Base-by-base conservation (phyloP, 2,113 vertebrate genomes). In the Perca schrenkii region DNA sequence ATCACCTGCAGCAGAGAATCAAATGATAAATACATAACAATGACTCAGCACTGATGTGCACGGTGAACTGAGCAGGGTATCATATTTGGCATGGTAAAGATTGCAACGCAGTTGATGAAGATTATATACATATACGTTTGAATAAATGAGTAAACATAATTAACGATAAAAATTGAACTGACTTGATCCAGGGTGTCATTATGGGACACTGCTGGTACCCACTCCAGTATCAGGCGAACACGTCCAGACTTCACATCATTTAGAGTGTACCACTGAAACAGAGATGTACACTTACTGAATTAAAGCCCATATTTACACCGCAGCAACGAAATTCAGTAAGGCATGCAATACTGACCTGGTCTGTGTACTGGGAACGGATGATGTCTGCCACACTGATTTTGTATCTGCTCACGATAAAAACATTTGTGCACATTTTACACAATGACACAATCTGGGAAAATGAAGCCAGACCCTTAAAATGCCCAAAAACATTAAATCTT, bases 211-310 rank as follows among this genome's bases (percentile, higher is more conserved):
- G 93, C 92, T 6, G 89, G 91, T 63, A 98, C 93, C 91, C 96
- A 96, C 74, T 98, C 97, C 82, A 97, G 89, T 67, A 96, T 93
- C 74, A 98, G 90, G 61, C 96, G 97, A 47, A 98, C 92, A 11
- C 92, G 92, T 60, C 97, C 97, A 2, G 97, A 97, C 56, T 96
- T 97, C 4, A 98, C 96, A 0, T 96, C 96, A 66, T 94, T 95
- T 67, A 98, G 89, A 19, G 93, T 89, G 86, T 96, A 96, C 97
- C 97, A 98, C 97, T 98, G 91, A 68, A 74, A 92, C 40, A 91
- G 2, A 89, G 8, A 68, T 0, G 1, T 11, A 53, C 13, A 56
- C 0, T 36, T 21, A 58, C 11, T 86, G 75, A 57, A 58, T 47
- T 22, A 68, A 21, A 80, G 61, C 10, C 13, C 5, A 31, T n/a